Evolutionary conservation across 2,113 vertebrate genomes (phyloP), one percentile per base, ranked within the genome.

Genomic region (Salvelinus alpinus): DNA sequence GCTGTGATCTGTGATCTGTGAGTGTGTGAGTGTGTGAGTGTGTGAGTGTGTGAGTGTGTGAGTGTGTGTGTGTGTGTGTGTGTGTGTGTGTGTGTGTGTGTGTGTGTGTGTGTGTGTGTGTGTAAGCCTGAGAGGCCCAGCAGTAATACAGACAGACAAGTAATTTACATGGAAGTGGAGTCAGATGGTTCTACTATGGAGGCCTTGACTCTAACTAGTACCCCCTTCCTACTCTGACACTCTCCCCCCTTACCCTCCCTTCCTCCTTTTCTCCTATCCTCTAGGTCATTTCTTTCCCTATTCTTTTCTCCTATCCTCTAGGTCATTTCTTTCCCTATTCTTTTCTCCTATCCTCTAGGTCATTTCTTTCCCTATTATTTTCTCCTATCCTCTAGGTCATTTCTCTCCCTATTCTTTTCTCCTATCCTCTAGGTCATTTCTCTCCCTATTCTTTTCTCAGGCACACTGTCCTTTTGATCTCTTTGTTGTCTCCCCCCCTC

Each of bases 111-210:
- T 44, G 54, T 47, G 48, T 12, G 75, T 31, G 57, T n/a, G 16
- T 31, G 64, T 24, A 9, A 27, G 48, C 14, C 31, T 24, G 22
- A 27, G 2, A 22, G 29, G 6, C 25, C 14, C 18, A 54, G 60
- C 48, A 34, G 71, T 73, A 62, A 73, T 73, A 60, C 57, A 75
- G 73, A 75, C 44, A 75, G 73, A 75, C 73, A 75, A 67, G 73
- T 60, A 54, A 75, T 75, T 75, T 75, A 65, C 62, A 67, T 66
- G 64, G 18, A 75, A 67, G 73, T 75, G 73, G 73, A 75, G 65
- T 75, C 73, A 75, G 34, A 48, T 75, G 73, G 64, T 48, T 68
- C 73, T 67, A 27, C 73, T 66, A 44, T 13, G 64, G 73, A 31
- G 62, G 38, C 27, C 44, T 31, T 65, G 51, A 54, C 51, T 54